Evolutionary conservation across 2,113 vertebrate species (phyloP).

Genomic region (Entelurus aequoreus): DNA sequence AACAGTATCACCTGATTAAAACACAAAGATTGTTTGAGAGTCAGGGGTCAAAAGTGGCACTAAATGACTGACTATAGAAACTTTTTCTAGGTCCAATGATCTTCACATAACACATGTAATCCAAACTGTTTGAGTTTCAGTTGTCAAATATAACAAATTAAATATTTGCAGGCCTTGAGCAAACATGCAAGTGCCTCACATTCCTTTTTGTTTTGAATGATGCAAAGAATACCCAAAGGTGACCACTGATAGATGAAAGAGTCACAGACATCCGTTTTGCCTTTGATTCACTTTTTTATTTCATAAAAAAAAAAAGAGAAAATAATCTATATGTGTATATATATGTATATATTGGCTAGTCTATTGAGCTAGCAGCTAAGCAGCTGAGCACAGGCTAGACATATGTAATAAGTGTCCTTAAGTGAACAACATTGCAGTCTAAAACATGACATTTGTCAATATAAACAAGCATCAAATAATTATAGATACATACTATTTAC

Average conservation of each 20-base stretch:
- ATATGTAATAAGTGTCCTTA: too few species aligned
- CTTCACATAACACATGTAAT: neutral
- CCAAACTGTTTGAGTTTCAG: neutral
- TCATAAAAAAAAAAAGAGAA: too few species aligned
- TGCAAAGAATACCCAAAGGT: slow-evolving; percentile 3
- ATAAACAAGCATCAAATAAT: too few species aligned
- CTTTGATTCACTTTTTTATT: too few species aligned
- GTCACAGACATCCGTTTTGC: too few species aligned
- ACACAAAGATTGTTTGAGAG: neutral
- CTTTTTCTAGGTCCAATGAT: neutral
- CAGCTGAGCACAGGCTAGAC: too few species aligned
- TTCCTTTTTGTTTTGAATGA: neutral
- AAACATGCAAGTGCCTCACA: slow-evolving; percentile 12
- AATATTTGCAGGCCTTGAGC: slow-evolving; percentile 18
- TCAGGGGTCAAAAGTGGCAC: neutral
- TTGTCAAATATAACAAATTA: neutral
- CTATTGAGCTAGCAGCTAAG: too few species aligned
- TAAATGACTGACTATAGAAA: neutral
- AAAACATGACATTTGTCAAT: too few species aligned
- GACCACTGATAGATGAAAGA: neutral
- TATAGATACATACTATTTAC: too few species aligned
- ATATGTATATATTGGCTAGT: too few species aligned
- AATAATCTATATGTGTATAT: too few species aligned
- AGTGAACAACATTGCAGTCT: too few species aligned
- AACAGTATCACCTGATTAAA: neutral